These are phyloP conservation scores for Osmerus mordax DNA, from an alignment of 2,113 vertebrate species.

Conservation along the genomic window DNA sequence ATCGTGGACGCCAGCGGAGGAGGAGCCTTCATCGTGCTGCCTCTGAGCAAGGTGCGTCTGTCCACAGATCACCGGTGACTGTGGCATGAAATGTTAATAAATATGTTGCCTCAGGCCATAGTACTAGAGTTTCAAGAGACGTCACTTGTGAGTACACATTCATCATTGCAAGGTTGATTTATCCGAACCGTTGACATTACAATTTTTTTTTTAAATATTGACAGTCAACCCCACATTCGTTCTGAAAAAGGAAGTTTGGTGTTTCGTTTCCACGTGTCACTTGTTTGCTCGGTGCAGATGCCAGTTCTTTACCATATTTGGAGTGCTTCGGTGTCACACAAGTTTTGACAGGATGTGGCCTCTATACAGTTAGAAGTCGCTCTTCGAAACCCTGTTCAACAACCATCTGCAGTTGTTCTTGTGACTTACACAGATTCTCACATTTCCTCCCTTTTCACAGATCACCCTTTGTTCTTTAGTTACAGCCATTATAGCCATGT, in stretches of 20 bases:
- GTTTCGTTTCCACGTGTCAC: conserved; percentile 50
- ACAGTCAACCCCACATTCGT: conserved; percentile 3
- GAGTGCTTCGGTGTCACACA: conserved; percentile 55
- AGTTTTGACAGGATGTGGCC: conserved; percentile 69
- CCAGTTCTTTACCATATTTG: conserved; percentile 75
- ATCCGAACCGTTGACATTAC: no score
- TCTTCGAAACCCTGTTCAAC: not conserved
- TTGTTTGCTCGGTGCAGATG: conserved; percentile 31
- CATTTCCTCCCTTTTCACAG: no score
- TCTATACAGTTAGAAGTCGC: not conserved
- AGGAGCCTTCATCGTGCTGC: conserved; percentile 86
- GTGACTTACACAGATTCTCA: no score
- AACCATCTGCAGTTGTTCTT: no score
- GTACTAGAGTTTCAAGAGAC: not conserved
- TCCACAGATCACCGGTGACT: not conserved
- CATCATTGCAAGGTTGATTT: not conserved
- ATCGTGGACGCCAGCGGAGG: conserved; percentile 89
- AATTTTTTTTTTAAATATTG: not conserved
- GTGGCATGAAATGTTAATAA: not conserved
- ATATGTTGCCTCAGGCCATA: not conserved
- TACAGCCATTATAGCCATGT: not conserved
- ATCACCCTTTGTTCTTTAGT: not conserved
- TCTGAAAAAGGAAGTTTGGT: conserved; percentile 71
- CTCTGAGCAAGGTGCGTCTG: conserved; percentile 78
- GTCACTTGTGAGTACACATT: not conserved